These are phyloP conservation scores for Agrypnus murinus DNA, from an alignment of 2,888 invertebrate species.

Conservation along the genomic window DNA sequence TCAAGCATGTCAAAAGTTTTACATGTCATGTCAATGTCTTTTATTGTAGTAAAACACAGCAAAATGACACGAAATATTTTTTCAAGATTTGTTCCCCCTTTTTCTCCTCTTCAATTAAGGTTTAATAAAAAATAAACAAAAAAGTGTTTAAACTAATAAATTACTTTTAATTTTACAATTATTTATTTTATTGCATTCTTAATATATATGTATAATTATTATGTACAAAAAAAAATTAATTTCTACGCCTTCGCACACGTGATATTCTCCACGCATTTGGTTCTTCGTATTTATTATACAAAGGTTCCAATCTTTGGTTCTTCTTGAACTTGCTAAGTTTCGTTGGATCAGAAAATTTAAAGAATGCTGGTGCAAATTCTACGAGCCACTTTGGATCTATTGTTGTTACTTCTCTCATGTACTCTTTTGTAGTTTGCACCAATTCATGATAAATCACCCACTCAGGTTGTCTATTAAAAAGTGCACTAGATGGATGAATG, in stretches of 20 bases:
- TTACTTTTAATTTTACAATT: no score
- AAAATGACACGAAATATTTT: no score
- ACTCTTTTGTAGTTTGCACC: conserved; percentile 98
- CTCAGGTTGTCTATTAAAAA: conserved; percentile 99
- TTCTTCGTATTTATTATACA: conserved; percentile 99
- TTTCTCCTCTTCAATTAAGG: no score
- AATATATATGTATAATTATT: not conserved
- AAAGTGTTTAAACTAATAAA: no score
- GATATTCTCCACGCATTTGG: conserved; percentile 99
- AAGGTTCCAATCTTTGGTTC: conserved; percentile 97
- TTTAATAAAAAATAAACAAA: no score
- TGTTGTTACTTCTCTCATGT: conserved; percentile 98
- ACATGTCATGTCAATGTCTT: no score
- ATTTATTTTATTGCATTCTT: no score
- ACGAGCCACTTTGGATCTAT: conserved; percentile 99
- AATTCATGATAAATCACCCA: conserved; percentile 99
- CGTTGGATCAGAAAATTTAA: conserved; percentile 98
- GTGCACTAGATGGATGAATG: conserved; percentile 97
- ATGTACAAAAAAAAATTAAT: conserved; percentile 74
- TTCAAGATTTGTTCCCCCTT: no score
- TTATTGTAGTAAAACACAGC: no score
- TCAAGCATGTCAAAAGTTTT: no score
- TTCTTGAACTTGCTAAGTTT: conserved; percentile 99
- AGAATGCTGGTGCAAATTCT: conserved; percentile 99
- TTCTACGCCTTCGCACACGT: conserved; percentile 88